Conservation (phyloP, 2,113 vertebrate species). For the Riparia riparia region DNA sequence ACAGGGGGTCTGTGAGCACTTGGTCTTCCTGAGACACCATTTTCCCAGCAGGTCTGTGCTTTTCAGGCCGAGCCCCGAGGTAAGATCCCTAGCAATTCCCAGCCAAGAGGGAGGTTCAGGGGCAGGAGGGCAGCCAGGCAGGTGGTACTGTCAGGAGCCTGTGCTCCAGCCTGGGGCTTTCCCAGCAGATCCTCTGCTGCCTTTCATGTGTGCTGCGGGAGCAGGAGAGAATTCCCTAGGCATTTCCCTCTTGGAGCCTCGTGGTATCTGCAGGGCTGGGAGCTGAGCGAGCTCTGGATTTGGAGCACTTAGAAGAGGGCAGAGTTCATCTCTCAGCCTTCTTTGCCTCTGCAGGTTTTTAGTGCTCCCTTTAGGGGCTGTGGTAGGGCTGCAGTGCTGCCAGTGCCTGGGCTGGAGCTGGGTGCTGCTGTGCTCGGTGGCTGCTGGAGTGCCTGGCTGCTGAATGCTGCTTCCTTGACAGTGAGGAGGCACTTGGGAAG, state of each 20-base stretch:
- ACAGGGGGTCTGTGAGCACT: not conserved
- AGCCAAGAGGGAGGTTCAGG: not conserved
- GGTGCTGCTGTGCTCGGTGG: accelerated
- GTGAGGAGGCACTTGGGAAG: not conserved
- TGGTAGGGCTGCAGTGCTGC: not conserved
- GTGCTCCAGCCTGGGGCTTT: not conserved
- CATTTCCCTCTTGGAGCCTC: not conserved
- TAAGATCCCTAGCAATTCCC: not conserved
- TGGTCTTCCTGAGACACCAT: not conserved
- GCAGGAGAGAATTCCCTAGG: not conserved
- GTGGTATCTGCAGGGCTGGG: not conserved
- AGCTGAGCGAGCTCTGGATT: not conserved
- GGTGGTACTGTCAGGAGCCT: not conserved
- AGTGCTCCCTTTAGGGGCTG: not conserved
- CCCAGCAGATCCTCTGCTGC: not conserved
- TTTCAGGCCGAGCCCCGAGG: not conserved
- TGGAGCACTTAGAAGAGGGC: not conserved
- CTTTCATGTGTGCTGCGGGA: slow-evolving; percentile 34
- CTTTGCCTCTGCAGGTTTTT: not conserved
- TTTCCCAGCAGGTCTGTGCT: not conserved
- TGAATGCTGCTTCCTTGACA: not conserved
- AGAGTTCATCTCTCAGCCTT: not conserved
- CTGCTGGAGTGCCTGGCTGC: not conserved
- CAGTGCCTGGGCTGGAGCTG: not conserved
- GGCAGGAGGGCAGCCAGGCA: not conserved